A percentile compares a stretch with the other conserved stretches of the same genome.
Conservation (phyloP, 2,888 invertebrate species). For the Philhelius pedissequus region DNA sequence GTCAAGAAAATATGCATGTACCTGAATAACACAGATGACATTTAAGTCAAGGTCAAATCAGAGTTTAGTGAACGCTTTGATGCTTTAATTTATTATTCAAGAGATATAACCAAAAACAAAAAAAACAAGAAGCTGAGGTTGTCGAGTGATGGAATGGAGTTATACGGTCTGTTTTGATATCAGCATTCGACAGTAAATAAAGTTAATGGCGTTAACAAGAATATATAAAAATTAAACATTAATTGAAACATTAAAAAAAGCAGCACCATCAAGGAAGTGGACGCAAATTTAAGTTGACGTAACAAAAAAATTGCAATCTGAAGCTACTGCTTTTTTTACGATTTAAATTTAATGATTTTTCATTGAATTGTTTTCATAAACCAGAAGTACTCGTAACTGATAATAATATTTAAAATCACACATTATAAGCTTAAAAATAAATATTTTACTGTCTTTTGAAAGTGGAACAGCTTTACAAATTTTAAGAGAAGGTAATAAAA, state of each 20-base stretch:
- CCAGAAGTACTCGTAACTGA: not conserved
- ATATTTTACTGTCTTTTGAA: not conserved
- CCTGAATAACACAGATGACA: conserved; percentile 36
- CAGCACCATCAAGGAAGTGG: not conserved
- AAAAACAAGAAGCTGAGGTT: conserved; percentile 12
- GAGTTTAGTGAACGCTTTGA: conserved; percentile 29
- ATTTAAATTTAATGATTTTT: not conserved
- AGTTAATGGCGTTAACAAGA: conserved; percentile 41
- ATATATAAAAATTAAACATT: conserved; percentile 26
- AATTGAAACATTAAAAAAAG: conserved; percentile 36
- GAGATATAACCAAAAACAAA: not conserved
- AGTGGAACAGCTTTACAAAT: not conserved
- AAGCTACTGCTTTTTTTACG: conserved; percentile 3
- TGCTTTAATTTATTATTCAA: conserved; percentile 46
- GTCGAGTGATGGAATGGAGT: not conserved
- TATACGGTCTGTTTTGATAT: not conserved
- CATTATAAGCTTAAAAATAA: not conserved
- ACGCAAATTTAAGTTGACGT: not conserved
- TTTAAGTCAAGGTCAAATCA: conserved; percentile 54
- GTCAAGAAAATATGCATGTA: conserved; percentile 17
- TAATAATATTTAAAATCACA: not conserved
- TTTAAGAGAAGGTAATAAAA: not conserved
- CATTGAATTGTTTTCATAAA: not conserved
- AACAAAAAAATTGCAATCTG: conserved; percentile 4
- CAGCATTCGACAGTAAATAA: not conserved